Evolutionary conservation across 1,140 invertebrate genomes (phyloP), one percentile per base, ranked within the genome.

Genomic region (Diplogasteroides magnus): DNA sequence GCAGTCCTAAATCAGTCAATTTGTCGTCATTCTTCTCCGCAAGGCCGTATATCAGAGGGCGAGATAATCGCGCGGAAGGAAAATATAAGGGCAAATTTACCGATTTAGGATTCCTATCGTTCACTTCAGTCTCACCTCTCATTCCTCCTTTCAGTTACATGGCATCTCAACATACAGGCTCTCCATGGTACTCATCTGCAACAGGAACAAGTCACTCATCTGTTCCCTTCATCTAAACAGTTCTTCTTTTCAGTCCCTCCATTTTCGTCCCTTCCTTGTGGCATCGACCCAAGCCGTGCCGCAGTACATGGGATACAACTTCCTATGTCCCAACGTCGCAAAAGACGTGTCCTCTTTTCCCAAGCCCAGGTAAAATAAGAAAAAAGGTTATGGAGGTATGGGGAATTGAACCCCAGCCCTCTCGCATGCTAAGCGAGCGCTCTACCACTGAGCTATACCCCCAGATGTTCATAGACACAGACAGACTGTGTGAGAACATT

Each of bases 341-440:
- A 48, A 19, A 6, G 37, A 48, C 37, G 37, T 11, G 37, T 48
- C 19, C 37, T 48, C 37, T 48, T 48, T 19, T 48, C 37, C 6
- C 37, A 48, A 19, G 37, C 37, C 6, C 37, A 48, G 37, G 37
- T 48, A 48, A 48, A 48, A 11, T 48, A 6, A 19, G 37, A 6
- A 48, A 48, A 48, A 48, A 6, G 19, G 6, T 48, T 64, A 2
- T 68, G 67, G 67, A 68, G 67, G 67, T 68, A 68, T 32, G 67
- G 68, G 68, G 68, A 32, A 48, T 69, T 67, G 69, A 71, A 71
- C 69, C 69, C 69, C 69, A 28, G 69, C 27, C 69, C 59, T 71
- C 68, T 71, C 69, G 69, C 69, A 71, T 71, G 69, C 69, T 72
- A 71, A 71, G 69, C 69, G 69, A 71, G 68, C 69, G 67, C 69